Conservation (phyloP, 2,888 invertebrate genomes). For the Epinotia ramella region DNA sequence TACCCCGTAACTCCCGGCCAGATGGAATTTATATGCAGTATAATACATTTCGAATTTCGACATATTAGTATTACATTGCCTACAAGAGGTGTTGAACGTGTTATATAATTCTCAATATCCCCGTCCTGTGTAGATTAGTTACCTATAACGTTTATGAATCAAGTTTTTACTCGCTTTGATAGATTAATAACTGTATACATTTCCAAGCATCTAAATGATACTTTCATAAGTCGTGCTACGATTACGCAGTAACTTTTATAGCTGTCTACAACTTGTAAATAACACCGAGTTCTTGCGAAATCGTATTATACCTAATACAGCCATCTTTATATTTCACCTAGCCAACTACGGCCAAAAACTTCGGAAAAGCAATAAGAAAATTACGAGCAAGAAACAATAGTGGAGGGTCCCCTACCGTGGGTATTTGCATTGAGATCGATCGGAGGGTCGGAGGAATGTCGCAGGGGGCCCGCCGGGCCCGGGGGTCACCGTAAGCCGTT, state of each 20-base stretch:
- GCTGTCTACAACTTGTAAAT: slow-evolving; percentile 12
- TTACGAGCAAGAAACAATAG: slow-evolving; percentile 74
- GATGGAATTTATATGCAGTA: slow-evolving; percentile 39
- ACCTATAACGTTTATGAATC: slow-evolving; percentile 18
- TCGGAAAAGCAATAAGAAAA: slow-evolving; percentile 72
- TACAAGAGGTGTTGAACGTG: slow-evolving; percentile 9
- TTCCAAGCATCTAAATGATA: slow-evolving; percentile 27
- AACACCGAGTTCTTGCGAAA: slow-evolving; percentile 10
- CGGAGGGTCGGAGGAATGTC: slow-evolving; percentile 62
- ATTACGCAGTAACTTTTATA: slow-evolving; percentile 21
- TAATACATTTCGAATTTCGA: slow-evolving; percentile 41
- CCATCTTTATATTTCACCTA: slow-evolving; percentile 21
- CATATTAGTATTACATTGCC: slow-evolving; percentile 14
- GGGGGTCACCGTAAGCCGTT: slow-evolving; percentile 84
- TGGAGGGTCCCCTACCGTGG: slow-evolving; percentile 65
- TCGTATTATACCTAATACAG: slow-evolving; percentile 14
- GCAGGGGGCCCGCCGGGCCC: slow-evolving; percentile 57
- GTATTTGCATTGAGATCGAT: slow-evolving; percentile 84
- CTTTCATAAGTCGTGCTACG: slow-evolving; percentile 13
- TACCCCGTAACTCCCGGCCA: slow-evolving; percentile 40
- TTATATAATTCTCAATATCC: slow-evolving; percentile 22
- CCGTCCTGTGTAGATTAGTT: slow-evolving; percentile 12
- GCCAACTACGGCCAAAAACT: slow-evolving; percentile 50
- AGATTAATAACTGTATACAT: slow-evolving; percentile 19
- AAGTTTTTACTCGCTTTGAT: slow-evolving; percentile 23